Conservation (phyloP, 1,140 invertebrate genomes). For the Drosophila punjabiensis region DNA sequence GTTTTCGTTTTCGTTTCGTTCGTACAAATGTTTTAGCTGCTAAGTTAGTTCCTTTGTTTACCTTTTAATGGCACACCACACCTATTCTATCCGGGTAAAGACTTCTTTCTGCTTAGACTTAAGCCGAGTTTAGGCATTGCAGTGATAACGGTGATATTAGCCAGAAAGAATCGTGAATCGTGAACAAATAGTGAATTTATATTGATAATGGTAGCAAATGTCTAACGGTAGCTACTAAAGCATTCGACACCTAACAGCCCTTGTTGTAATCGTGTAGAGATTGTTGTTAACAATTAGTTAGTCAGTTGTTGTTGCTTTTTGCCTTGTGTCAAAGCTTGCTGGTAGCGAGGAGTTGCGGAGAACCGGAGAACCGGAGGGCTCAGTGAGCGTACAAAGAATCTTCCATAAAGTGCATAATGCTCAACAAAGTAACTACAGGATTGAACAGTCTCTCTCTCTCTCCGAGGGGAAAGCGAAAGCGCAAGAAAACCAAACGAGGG, state of each 20-base stretch:
- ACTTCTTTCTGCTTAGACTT: constrained; percentile 73
- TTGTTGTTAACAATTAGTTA: constrained; percentile 73
- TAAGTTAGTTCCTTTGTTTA: constrained; percentile 54
- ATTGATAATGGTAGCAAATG: constrained; percentile 56
- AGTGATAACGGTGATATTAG: constrained; percentile 82
- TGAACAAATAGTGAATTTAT: constrained; percentile 80
- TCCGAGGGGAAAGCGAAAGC: constrained; percentile 48
- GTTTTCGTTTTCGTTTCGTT: constrained; percentile 47
- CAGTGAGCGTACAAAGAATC: constrained; percentile 61
- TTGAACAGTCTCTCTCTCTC: constrained; percentile 33
- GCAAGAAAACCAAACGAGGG: constrained; percentile 26
- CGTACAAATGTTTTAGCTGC: constrained; percentile 33
- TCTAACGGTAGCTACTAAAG: constrained; percentile 31
- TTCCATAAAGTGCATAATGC: constrained; percentile 73
- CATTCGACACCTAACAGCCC: constrained; percentile 31
- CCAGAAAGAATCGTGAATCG: constrained; percentile 68
- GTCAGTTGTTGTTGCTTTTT: constrained; percentile 61
- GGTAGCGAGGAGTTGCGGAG: constrained; percentile 37
- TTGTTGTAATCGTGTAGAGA: constrained; percentile 50
- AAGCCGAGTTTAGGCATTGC: constrained; percentile 64
- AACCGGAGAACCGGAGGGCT: constrained; percentile 18
- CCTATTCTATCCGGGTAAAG: constrained; percentile 48
- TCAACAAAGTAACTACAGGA: constrained; percentile 61
- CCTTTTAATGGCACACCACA: constrained; percentile 60
- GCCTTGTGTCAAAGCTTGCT: constrained; percentile 52